Evolutionary conservation across 37 sponge, comb jelly and placozoan species (phyloP).

Genomic region (Amphimedon queenslandica): DNA sequence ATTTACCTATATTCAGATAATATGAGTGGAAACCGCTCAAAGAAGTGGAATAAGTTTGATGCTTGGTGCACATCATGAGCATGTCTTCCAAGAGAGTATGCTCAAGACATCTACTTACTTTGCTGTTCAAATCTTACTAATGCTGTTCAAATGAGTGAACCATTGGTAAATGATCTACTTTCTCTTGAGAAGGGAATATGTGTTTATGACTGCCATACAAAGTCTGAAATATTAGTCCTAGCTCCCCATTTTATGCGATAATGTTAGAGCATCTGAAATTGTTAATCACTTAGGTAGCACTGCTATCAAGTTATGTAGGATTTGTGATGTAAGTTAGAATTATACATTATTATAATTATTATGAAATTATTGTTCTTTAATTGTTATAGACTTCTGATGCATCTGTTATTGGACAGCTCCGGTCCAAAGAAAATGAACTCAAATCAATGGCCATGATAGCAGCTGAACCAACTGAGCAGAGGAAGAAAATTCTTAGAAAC

Average conservation of each 20-base stretch:
- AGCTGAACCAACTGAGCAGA: neutral
- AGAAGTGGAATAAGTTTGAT: constrained; percentile 21
- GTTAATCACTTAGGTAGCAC: constrained; percentile 25
- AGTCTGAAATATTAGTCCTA: neutral
- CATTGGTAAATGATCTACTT: neutral
- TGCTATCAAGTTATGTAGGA: constrained; percentile 31
- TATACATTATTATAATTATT: too few relatives aligned
- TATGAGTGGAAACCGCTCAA: constrained; percentile 19
- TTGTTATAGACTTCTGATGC: neutral
- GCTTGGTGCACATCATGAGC: constrained; percentile 4
- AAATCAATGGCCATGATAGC: constrained; percentile 2
- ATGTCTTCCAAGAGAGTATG: neutral
- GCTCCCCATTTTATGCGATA: constrained; percentile 12
- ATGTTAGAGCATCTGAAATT: too few relatives aligned
- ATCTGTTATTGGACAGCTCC: neutral
- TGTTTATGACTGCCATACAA: neutral
- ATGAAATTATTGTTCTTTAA: too few relatives aligned
- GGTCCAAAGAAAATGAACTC: too few relatives aligned
- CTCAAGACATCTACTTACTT: neutral
- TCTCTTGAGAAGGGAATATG: neutral
- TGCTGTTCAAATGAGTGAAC: neutral
- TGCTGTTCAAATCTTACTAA: neutral
- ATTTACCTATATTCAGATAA: constrained; percentile 8
- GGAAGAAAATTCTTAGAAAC: constrained; percentile 1
- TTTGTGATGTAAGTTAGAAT: constrained; percentile 33